Conservation (phyloP, 2,797 vertebrate genomes). For the Melanotaenia trifasciata region DNA sequence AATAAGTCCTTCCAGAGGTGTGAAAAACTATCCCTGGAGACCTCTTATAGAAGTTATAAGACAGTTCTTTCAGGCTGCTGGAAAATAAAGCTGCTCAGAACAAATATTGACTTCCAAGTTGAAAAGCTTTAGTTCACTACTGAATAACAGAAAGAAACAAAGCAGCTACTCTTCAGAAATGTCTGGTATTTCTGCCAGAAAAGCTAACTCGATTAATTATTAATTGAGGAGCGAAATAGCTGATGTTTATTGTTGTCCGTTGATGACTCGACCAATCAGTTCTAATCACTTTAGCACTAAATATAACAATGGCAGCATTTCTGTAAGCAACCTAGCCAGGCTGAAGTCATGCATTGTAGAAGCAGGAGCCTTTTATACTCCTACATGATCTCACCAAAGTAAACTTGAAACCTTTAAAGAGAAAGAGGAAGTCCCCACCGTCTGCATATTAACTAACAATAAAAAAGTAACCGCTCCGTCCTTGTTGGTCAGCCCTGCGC, state of each 20-base stretch:
- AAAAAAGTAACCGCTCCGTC: slow-evolving; percentile 48
- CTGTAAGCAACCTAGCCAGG: not conserved
- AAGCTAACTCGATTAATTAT: not conserved
- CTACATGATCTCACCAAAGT: slow-evolving; percentile 52
- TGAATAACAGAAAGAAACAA: not conserved
- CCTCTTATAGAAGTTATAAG: not conserved
- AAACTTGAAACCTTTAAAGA: slow-evolving; percentile 33
- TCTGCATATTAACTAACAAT: slow-evolving; percentile 55
- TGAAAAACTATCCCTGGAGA: not conserved
- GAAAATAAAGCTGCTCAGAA: not conserved
- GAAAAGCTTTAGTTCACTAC: no score
- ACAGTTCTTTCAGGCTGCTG: not conserved
- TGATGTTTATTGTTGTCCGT: not conserved
- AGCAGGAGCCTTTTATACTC: slow-evolving; percentile 26
- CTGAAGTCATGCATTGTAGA: not conserved
- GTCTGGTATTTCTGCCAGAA: not conserved
- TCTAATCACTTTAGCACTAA: not conserved
- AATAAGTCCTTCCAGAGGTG: not conserved
- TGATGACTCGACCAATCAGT: not conserved
- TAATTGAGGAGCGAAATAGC: not conserved
- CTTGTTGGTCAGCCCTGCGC: slow-evolving; percentile 47
- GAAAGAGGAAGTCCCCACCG: slow-evolving; percentile 57
- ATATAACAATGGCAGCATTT: slow-evolving; percentile 15
- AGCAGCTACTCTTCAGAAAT: not conserved
- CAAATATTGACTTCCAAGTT: not conserved